Evolutionary conservation across 1,140 invertebrate genomes (phyloP).

Genomic region (Stratiolaelaps scimitus): DNA sequence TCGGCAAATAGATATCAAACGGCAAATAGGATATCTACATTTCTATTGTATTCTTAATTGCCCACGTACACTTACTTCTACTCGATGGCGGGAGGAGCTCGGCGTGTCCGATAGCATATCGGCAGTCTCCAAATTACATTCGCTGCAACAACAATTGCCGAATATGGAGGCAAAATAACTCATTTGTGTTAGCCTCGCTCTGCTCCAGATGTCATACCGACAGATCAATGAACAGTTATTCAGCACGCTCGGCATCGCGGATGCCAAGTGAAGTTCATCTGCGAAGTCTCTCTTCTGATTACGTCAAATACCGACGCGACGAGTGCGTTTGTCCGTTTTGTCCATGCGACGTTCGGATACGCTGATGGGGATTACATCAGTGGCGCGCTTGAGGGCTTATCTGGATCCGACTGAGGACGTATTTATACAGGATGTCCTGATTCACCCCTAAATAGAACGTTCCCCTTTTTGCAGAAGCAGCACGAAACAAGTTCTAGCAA

Average conservation of each 20-base stretch:
- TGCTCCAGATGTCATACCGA: not conserved
- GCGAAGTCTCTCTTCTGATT: not conserved
- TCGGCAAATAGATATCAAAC: too few relatives aligned
- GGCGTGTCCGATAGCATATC: too few relatives aligned
- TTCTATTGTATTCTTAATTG: too few relatives aligned
- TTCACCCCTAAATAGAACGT: not conserved
- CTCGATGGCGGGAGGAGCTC: too few relatives aligned
- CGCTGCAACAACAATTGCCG: too few relatives aligned
- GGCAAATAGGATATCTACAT: too few relatives aligned
- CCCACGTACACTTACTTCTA: too few relatives aligned
- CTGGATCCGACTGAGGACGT: not conserved
- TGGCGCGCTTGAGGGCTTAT: not conserved
- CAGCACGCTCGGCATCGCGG: not conserved
- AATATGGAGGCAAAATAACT: too few relatives aligned
- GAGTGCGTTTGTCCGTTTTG: not conserved
- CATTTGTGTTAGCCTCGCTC: too few relatives aligned
- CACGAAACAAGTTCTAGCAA: too few relatives aligned
- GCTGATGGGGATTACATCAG: not conserved
- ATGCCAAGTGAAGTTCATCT: slow-evolving; percentile 18
- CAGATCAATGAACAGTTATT: not conserved
- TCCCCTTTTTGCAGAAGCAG: not conserved
- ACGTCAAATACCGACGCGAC: not conserved
- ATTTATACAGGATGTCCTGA: not conserved
- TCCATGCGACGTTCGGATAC: not conserved
- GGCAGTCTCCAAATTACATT: too few relatives aligned